Evolutionary conservation across 2,113 vertebrate species (phyloP), one percentile per base, ranked within the genome.

Genomic region (Haliaeetus leucogaster): DNA sequence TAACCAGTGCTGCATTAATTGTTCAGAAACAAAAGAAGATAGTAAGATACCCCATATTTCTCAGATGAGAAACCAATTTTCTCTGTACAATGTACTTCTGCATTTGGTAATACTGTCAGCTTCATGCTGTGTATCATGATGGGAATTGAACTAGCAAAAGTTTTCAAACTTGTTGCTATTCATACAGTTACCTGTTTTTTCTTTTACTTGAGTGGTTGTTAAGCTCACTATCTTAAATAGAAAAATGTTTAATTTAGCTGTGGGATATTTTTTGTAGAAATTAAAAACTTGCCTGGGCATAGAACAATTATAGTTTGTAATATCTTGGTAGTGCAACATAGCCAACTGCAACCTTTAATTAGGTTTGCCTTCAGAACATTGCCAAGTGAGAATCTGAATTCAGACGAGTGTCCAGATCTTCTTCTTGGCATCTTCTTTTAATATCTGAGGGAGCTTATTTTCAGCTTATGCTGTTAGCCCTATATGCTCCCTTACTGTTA

Each of bases 291-390:
- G 3, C 43, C 36, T 67, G 55, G 47, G 42, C 71, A 45, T 95
- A 87, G 73, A 94, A 94, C 86, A 83, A 78, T 82, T 92, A 77
- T 23, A 87, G 40, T 56, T 83, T 96, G 16, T 88, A 81, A 80
- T 94, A 89, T 90, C 87, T 96, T 76, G 81, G 61, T 94, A 94
- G 78, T 83, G 67, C 72, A 84, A 78, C 2, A 6, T 77, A 92
- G 73, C 50, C 94, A 94, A 93, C 71, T 93, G 82, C 92, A 97
- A 92, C 85, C 92, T 97, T 95, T 94, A 94, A 96, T 97, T 97
- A 94, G 36, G 45, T 93, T 95, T 96, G 85, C 65, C 52, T 95
- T 95, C 89, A 82, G 92, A 94, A 81, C 66, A 67, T 40, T 95
- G 90, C 91, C 92, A 93, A 93, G 80, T 84, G 88, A 96, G 88